Base-by-base conservation (phyloP, 2,113 vertebrate species). In the Semnornis frantzii region DNA sequence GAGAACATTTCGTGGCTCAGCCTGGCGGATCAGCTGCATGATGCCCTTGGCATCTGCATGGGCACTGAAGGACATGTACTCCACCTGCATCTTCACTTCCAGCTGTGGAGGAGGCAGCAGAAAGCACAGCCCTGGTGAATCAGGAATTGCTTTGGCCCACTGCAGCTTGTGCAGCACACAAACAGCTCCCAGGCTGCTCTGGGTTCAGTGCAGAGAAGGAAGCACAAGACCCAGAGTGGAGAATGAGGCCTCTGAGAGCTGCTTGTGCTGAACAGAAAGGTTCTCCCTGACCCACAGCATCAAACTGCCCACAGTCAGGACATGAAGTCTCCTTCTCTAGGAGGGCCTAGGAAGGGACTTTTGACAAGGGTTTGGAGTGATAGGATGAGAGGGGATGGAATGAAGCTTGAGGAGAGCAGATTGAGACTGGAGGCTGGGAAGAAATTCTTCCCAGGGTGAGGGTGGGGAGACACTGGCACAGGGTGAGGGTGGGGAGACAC, bases 61-160 rank as follows among this genome's bases (percentile, higher is more conserved):
- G 55, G 99, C 99, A 0, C 99, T 99, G 97, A 99, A 99, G 21
- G 99, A 99, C 99, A 99, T 99, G 98, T 99, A 99, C 90, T 99
- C 99, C 97, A 99, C 99, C 97, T 99, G 99, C 95, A 99, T 98
- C 98, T 99, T 99, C 57, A 99, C 99, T 4, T 99, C 99, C 96
- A 99, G 64, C 99, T 99, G 95, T 0, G 15, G 5, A 68, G 25
- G 44, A 68, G 28, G 28, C 33, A n/a, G 31, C 44, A 55, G 30
- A n/a, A 76, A 59, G n/a, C 25, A 33, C 7, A 18, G 42, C 7
- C 23, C 7, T 8, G 8, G 10, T 10, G 31, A n/a, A 2, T 4
- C 50, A 10, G 52, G 19, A 55, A 6, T 14, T 2, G 21, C 54
- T 37, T 2, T 30, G 70, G 39, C 24, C 42, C 33, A 2, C 39